Percentiles rank a stretch among this genome's conserved stretches.
Conservation (phyloP, 2,797 vertebrate genomes). For the Austrolebias charrua region DNA sequence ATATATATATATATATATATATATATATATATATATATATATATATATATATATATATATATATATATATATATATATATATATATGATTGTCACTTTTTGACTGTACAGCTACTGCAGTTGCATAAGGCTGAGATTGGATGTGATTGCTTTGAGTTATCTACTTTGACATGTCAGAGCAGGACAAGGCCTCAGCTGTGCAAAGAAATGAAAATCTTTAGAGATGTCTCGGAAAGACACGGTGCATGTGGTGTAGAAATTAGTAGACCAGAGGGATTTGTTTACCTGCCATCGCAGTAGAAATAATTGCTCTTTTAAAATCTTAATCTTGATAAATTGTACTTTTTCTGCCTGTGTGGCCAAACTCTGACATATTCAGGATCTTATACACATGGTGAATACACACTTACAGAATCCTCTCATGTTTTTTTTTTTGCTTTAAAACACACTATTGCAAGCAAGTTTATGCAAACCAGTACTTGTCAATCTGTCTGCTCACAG, state of each 20-base stretch:
- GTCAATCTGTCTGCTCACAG: conserved; percentile 46
- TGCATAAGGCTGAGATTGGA: conserved; percentile 29
- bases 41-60: not conserved
- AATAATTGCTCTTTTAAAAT: conserved; percentile 1
- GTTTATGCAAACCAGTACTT: conserved; percentile 53
- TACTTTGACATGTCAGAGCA: conserved; percentile 60
- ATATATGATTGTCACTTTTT: not conserved
- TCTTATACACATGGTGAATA: not conserved
- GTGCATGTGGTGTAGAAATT: not conserved
- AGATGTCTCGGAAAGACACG: conserved; percentile 1
- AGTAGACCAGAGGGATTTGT: conserved; percentile 23
- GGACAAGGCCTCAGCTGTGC: conserved; percentile 40
- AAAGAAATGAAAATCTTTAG: conserved; percentile 44
- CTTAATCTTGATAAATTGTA: conserved; percentile 1
- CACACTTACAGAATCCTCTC: conserved; percentile 1
- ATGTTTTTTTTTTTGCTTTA: not conserved
- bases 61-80: not conserved
- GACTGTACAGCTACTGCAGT: conserved; percentile 6
- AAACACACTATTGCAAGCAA: conserved; percentile 13
- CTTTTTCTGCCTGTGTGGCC: not conserved
- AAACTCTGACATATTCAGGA: not conserved
- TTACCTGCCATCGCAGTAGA: conserved; percentile 25
- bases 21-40: conserved; percentile 1
- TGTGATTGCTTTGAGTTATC: conserved; percentile 45
- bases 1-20: conserved; percentile 1